Base-by-base conservation (phyloP, 2,797 vertebrate genomes). In the Gephyroberyx darwinii region DNA sequence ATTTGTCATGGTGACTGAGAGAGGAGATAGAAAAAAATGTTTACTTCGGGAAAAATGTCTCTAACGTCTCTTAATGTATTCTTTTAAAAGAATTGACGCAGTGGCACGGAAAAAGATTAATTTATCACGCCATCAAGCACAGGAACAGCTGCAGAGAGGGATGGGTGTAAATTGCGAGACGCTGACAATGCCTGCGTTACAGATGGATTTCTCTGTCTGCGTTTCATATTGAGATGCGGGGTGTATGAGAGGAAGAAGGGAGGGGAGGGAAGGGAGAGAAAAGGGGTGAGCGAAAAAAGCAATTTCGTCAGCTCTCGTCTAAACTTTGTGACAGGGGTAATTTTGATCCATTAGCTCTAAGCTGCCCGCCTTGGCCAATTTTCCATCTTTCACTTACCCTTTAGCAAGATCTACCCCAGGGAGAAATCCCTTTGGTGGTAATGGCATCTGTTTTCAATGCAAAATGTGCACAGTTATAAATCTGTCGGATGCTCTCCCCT, bases 61-160 rank as follows among this genome's bases (percentile, higher is more conserved):
- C 90, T 88, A 89, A 93, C 86, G 83, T 87, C 90, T 92, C 90
- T 92, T 94, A 94, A 94, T 94, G 93, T 93, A 93, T 94, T 94
- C 92, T 93, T 93, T 93, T 93, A 93, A 94, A 94, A 93, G 92
- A 94, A 93, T 93, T 81, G 92, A 93, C 81, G 93, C 93, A 92
- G 90, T 92, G 93, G 93, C 92, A 92, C 63, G 87, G 93, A 94
- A 94, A 93, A 94, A 94, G 88, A 94, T 95, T 94, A 93, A 94
- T 94, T 95, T 94, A 94, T 95, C 93, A 95, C 92, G 91, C 92
- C 93, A 94, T 94, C 93, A 94, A 93, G 93, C 94, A 95, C 92
- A 93, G 92, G 93, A 94, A 94, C 90, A 90, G 92, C 91, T 90
- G 92, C 89, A 85, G 89, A 93, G 92, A 93, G 89, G 89, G 92